Percentiles rank a stretch among this genome's conserved stretches.
These are phyloP conservation scores for Carpatolechia fugitivella DNA, from an alignment of 2,888 invertebrate genomes.

Conservation along the genomic window DNA sequence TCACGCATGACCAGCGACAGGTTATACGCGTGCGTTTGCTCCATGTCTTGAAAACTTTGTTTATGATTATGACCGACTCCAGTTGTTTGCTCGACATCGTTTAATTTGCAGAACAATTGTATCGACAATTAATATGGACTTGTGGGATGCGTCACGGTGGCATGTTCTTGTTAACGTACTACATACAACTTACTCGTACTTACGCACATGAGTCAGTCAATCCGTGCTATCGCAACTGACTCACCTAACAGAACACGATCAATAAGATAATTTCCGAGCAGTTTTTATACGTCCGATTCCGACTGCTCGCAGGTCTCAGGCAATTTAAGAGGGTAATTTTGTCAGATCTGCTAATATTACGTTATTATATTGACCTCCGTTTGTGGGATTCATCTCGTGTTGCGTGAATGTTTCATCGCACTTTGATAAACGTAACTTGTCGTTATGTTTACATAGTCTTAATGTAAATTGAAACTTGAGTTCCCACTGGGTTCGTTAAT, in stretches of 20 bases:
- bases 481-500: slow-evolving; percentile 15
- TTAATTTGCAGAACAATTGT: slow-evolving; percentile 42
- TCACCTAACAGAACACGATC: slow-evolving; percentile 35
- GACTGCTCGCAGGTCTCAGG: slow-evolving; percentile 24
- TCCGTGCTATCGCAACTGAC: slow-evolving; percentile 54
- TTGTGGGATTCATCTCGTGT: background rate
- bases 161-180: slow-evolving; percentile 48
- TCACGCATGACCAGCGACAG: slow-evolving; percentile 32
- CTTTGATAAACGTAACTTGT: background rate
- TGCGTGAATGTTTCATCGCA: background rate
- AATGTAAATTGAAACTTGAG: slow-evolving; percentile 6
- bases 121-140: slow-evolving; percentile 35
- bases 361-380: slow-evolving; percentile 32
- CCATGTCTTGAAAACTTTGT: slow-evolving; percentile 10
- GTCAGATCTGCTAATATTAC: slow-evolving; percentile 19
- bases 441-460: slow-evolving; percentile 1
- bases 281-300: slow-evolving; percentile 21
- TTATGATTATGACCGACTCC: slow-evolving; percentile 9
- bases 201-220: slow-evolving; percentile 58
- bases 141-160: slow-evolving; percentile 55
- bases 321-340: slow-evolving; percentile 26
- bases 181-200: slow-evolving; percentile 31
- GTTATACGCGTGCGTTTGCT: slow-evolving; percentile 1
- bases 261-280: slow-evolving; percentile 23
- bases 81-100: slow-evolving; percentile 16